phyloP scores from a whole-genome alignment of 2,113 vertebrate species.

The Oxyruncus cristatus region DNA sequence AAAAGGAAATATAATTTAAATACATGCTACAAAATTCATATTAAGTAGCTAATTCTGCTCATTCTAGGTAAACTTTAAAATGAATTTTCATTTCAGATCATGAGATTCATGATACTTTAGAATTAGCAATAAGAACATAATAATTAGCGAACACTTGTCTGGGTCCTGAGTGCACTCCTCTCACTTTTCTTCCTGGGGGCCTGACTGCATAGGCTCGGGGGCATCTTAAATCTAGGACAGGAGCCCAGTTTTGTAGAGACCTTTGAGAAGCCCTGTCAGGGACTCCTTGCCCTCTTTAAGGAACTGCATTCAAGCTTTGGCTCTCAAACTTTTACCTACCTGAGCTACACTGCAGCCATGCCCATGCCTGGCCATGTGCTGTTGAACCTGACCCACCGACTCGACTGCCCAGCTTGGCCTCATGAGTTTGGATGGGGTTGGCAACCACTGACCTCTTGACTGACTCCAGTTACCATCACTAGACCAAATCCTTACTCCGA shows the following conservation, averaged over 20 bases:
- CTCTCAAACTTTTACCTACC: neutral
- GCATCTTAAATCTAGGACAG: neutral
- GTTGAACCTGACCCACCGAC: neutral
- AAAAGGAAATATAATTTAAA: neutral
- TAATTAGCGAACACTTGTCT: neutral
- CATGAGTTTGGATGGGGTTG: neutral
- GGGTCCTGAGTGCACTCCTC: neutral
- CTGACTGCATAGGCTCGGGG: neutral
- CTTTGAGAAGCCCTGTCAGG: neutral
- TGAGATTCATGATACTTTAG: neutral
- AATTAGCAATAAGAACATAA: too few species aligned
- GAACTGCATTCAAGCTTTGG: neutral
- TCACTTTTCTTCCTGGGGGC: neutral
- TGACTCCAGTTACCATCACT: neutral
- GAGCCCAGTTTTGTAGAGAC: too few species aligned
- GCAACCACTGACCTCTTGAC: neutral
- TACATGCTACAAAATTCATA: neutral
- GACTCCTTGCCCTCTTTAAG: neutral
- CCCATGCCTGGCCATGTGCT: neutral
- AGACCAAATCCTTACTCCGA: neutral
- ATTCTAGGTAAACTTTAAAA: neutral
- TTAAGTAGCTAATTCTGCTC: neutral
- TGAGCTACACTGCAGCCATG: neutral
- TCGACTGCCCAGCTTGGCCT: too few species aligned
- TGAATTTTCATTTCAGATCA: neutral